Conservation (phyloP, 2,888 invertebrate genomes). For the Sisyra nigra region DNA sequence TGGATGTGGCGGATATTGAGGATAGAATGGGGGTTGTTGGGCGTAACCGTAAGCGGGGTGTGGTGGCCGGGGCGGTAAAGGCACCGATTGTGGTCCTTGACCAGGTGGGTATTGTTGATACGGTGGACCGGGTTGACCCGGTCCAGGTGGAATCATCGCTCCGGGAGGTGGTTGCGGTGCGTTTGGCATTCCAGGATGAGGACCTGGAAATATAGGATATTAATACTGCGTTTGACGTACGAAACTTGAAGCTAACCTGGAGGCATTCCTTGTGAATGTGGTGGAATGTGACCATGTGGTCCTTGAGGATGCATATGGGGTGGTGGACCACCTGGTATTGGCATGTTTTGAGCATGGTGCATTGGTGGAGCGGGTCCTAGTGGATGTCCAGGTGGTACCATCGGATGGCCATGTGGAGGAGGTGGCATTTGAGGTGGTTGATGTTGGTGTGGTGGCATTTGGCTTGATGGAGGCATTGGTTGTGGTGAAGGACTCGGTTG, state of each 20-base stretch:
- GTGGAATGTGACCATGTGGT: conserved; percentile 12
- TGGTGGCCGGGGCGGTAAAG: conserved; percentile 35
- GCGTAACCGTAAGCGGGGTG: conserved; percentile 33
- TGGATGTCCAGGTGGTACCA: conserved; percentile 5
- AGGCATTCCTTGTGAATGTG: conserved; percentile 10
- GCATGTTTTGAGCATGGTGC: neutral
- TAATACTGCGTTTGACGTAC: no score
- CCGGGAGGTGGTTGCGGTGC: conserved; percentile 21
- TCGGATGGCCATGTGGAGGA: neutral
- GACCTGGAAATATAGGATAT: conserved; percentile 9
- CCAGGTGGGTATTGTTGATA: conserved; percentile 19
- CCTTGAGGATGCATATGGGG: conserved; percentile 13
- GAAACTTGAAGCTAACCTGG: conserved; percentile 13
- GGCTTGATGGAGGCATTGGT: conserved; percentile 7
- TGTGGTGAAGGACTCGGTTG: neutral
- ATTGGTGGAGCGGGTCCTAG: neutral
- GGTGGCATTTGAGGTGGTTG: conserved; percentile 3
- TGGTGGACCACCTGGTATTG: neutral
- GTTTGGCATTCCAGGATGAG: conserved; percentile 15
- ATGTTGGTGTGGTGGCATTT: neutral
- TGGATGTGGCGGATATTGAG: conserved; percentile 31
- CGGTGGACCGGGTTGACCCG: conserved; percentile 21
- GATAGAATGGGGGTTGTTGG: conserved; percentile 26
- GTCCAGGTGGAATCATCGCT: conserved; percentile 23
- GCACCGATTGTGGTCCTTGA: conserved; percentile 28